Base-by-base conservation (phyloP, 2,797 vertebrate species). In the Enteromius fasciolatus region DNA sequence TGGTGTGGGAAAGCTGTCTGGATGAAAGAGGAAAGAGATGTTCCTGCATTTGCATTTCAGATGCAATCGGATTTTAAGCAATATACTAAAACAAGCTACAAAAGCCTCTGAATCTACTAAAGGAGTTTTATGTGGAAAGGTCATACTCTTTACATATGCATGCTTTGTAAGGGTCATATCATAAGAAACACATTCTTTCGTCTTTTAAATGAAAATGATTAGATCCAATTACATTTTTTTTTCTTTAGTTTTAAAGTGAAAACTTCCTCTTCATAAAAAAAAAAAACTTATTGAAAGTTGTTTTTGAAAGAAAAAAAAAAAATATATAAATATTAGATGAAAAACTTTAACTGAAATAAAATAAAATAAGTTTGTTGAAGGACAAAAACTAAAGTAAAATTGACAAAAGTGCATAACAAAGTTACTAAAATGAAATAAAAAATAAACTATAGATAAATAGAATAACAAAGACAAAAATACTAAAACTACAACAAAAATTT, bases 1-100 rank as follows among this genome's bases (percentile, higher is more conserved):
- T 84, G 96, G 92, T 23, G 96, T 94, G 83, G 96, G 93, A 80
- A 95, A 94, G 23, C 74, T 61, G 54, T 76, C 74, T 76, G 54
- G 70, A 76, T 44, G 74, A 57, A 6, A 75, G 31, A 75, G 72
- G 50, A 39, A 75, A 75, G 12, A 75, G 33, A 57, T 15, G 33
- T 9, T 57, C 20, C 20, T 7, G 4, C 3, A 1, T 23, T 75
- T 57, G 50, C 31, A 74, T 6, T 8, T 23, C 31, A 23, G 50
- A 75, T 5, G 20, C 1, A 2, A 8, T 15, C 10, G 11, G 25
- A 70, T 28, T 48, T 70, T 46, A 46, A 70, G 15, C 23, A 70
- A 48, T 48, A 1, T 4, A 1, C 8, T 48, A 17, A 48, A 48
- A 48, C 17, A 0, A 31, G 2, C 25, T 54, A 54, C 52, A n/a